phyloP scores from a whole-genome alignment of 2,797 vertebrate genomes.

The Oophaga sylvatica region DNA sequence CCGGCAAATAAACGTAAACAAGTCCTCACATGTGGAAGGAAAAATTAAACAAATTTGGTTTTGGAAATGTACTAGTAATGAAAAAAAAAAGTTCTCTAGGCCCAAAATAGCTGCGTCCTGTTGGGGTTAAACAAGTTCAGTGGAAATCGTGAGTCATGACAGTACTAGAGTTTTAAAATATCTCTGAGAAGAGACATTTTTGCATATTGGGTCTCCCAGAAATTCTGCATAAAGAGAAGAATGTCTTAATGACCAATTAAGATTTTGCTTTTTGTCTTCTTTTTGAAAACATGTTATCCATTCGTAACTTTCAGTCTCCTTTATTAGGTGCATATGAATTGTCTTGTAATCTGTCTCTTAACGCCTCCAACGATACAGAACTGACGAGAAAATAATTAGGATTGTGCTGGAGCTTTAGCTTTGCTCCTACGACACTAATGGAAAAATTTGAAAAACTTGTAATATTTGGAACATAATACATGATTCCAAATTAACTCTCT shows the following conservation, averaged over 20 bases:
- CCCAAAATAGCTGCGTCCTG: too few relatives aligned
- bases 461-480: background rate
- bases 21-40: too few relatives aligned
- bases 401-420: background rate
- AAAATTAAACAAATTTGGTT: too few relatives aligned
- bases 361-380: background rate
- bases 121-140: background rate
- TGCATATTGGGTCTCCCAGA: slow-evolving; percentile 30
- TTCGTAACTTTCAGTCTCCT: background rate
- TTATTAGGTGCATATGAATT: background rate
- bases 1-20: too few relatives aligned
- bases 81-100: too few relatives aligned
- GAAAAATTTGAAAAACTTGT: background rate
- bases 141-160: background rate
- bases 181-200: slow-evolving; percentile 16
- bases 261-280: background rate
- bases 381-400: slow-evolving; percentile 1
- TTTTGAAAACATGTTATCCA: background rate
- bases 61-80: too few relatives aligned
- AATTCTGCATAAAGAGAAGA: slow-evolving; percentile 11
- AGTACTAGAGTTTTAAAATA: background rate
- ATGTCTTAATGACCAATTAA: slow-evolving; percentile 43
- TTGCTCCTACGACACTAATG: background rate
- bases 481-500: background rate
- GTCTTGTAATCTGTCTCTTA: background rate